Base-by-base conservation (phyloP, 2,113 vertebrate species). In the Typhlomys cinereus region DNA sequence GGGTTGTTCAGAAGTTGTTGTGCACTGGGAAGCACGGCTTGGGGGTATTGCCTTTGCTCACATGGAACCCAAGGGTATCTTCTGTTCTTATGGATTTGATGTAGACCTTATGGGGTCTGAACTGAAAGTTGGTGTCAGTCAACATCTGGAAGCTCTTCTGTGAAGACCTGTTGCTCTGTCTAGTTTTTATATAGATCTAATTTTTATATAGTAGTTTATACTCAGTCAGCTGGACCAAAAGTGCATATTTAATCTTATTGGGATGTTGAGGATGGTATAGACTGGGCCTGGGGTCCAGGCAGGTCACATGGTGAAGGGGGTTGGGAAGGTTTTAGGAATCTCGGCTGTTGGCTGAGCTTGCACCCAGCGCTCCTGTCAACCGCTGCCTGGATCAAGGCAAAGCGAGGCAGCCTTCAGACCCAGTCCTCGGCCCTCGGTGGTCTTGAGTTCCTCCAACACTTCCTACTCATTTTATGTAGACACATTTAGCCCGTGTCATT, bases 301-400 rank as follows among this genome's bases (percentile, higher is more conserved):
- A 34, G 18, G 8, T 9, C n/a, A 50, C 39, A 48, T 14, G 41
- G 12, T 18, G 7, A 2, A 67, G 6, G 48, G 25, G 6, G 46
- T 8, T 57, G 36, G 11, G 50, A 85, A 62, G 41, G 6, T 4
- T 73, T 70, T 69, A 39, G 27, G 80, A 85, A 57, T 39, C 66
- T 27, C 20, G 4, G 15, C 18, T 14, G 71, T n/a, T 11, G 5
- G 0, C 31, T 48, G 21, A 27, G 67, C 46, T 20, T 1, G 0
- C 15, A 31, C 18, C 0, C 0, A 44, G 44, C 4, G 41, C 10
- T 14, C 17, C n/a, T n/a, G n/a, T n/a, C n/a, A n/a, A n/a, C n/a
- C n/a, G n/a, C n/a, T n/a, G n/a, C n/a, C n/a, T n/a, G n/a, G n/a
- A n/a, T n/a, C n/a, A n/a, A n/a, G n/a, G n/a, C n/a, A n/a, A n/a